A percentile compares a stretch with the other conserved stretches of the same genome.
Conservation (phyloP, 2,888 invertebrate species). For the Psylliodes chrysocephalus region DNA sequence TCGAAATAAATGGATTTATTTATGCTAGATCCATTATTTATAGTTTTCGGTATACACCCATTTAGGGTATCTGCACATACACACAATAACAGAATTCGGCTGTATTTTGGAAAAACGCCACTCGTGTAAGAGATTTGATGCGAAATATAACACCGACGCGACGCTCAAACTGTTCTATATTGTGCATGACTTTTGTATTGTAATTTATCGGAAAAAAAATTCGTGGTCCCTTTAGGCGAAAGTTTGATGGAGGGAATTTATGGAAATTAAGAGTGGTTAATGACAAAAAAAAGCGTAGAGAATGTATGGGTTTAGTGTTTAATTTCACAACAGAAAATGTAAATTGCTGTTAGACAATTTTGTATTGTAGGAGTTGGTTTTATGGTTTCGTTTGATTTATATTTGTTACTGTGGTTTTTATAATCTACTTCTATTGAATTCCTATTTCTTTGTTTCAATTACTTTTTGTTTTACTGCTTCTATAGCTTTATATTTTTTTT, state of each 20-base stretch:
- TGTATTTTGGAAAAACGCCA: slow-evolving; percentile 16
- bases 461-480: too few species aligned
- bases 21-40: slow-evolving; percentile 60
- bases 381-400: too few species aligned
- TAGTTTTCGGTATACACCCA: slow-evolving; percentile 59
- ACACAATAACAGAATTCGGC: slow-evolving; percentile 25
- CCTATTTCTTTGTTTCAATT: too few species aligned
- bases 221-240: background rate
- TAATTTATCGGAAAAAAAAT: background rate
- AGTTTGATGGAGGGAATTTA: background rate
- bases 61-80: slow-evolving; percentile 39
- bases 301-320: too few species aligned
- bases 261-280: too few species aligned
- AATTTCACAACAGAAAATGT: too few species aligned
- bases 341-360: too few species aligned
- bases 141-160: background rate
- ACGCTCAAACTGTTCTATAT: slow-evolving; percentile 4
- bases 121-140: slow-evolving; percentile 21
- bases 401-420: too few species aligned
- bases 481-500: too few species aligned
- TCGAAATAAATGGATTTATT: slow-evolving; percentile 59
- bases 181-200: slow-evolving; percentile 19
- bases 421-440: too few species aligned
- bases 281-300: too few species aligned
- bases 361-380: too few species aligned